Evolutionary conservation across 2,888 invertebrate genomes (phyloP), one percentile per base, ranked within the genome.

Genomic region (Prosopocoilus inquinatus): DNA sequence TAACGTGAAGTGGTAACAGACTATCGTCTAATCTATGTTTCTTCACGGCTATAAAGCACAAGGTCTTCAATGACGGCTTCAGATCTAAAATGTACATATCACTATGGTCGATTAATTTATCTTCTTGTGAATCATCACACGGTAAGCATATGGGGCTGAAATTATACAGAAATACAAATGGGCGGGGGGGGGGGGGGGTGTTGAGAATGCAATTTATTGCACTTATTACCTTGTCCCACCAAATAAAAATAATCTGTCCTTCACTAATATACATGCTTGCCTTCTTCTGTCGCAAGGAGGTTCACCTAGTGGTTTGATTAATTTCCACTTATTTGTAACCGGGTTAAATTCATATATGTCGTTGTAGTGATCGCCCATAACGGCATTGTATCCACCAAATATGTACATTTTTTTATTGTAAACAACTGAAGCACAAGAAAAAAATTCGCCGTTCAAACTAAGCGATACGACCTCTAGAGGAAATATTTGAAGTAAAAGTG

Each of bases 361-460:
- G 77, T 91, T 90, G 71, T 87, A 94, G 78, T 96, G 96, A 51
- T 82, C 78, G 65, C 88, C 85, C 50, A 81, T 74, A 28, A 86
- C 79, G 8, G 91, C 90, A 77, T 94, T 92, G 72, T 87, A 95
- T 28, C 96, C 96, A 48, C 95, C 96, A 79, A 96, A 95, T 59
- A 95, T 86, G 72, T 90, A 94, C 80, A 96, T 85, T 66, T 84
- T 81, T 15, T 83, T 85, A 62, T 88, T 82, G 72, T 90, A 85
- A 4, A 88, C 79, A 85, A 94, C 93, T 93, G 77, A 54, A 85
- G 84, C 61, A 63, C 7, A 28, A 3, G 20, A 62, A 58, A 41
- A 33, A 2, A n/a, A n/a, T n/a, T n/a, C n/a, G n/a, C n/a, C n/a
- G n/a, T n/a, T n/a, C n/a, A n/a, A n/a, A n/a, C n/a, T n/a, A n/a